Percentiles rank a stretch among this genome's conserved stretches.
Evolutionary conservation across 2,888 invertebrate species (phyloP).

Genomic region (Drosophila silvestris): DNA sequence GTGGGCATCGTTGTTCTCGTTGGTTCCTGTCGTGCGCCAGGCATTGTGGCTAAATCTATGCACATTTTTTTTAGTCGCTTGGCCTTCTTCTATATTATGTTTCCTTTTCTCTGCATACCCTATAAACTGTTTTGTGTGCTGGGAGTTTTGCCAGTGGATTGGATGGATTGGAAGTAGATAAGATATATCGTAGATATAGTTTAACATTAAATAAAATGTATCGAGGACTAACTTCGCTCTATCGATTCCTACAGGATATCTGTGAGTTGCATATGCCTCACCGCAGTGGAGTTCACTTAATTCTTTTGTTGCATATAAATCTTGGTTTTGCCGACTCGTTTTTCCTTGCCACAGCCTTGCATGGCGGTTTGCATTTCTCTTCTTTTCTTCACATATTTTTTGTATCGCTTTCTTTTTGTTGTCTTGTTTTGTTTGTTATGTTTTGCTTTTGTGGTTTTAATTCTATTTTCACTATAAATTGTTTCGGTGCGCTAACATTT

Average conservation of each 20-base stretch:
- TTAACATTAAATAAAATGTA: neutral
- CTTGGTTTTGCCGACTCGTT: constrained; percentile 74
- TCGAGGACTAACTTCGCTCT: neutral
- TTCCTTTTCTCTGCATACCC: constrained; percentile 50
- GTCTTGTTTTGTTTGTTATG: constrained; percentile 51
- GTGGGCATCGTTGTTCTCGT: constrained; percentile 36
- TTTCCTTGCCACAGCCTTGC: constrained; percentile 36
- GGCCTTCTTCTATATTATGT: constrained; percentile 45
- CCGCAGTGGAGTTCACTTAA: constrained; percentile 25
- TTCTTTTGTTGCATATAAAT: constrained; percentile 79
- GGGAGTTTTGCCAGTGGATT: too few species aligned
- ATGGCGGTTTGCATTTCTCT: constrained; percentile 57
- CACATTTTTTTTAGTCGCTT: constrained; percentile 64
- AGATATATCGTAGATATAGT: neutral
- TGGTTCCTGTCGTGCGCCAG: constrained; percentile 58
- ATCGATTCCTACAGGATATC: constrained; percentile 13
- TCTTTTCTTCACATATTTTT: constrained; percentile 37
- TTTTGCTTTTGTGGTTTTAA: constrained; percentile 83
- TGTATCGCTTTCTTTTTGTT: constrained; percentile 39
- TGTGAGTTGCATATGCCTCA: neutral
- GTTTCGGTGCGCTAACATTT: constrained; percentile 81
- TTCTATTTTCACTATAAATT: constrained; percentile 83
- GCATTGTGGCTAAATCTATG: constrained; percentile 78
- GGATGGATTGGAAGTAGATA: neutral
- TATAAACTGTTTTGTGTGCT: constrained; percentile 7